phyloP scores from a whole-genome alignment of 1,140 invertebrate genomes.

The Bacillus rossius region DNA sequence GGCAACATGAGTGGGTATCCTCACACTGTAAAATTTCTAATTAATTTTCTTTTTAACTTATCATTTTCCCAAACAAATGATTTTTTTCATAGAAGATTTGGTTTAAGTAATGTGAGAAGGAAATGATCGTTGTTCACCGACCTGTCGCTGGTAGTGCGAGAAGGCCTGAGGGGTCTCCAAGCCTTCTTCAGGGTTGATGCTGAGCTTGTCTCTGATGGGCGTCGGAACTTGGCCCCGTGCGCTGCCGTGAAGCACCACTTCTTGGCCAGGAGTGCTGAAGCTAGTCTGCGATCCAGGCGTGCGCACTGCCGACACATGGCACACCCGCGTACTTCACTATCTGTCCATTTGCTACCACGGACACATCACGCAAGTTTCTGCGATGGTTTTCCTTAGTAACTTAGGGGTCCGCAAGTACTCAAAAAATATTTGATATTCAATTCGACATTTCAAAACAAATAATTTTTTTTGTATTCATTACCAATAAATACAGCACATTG shows the following conservation, averaged over 20 bases:
- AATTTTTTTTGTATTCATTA: too few relatives aligned
- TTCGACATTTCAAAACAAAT: too few relatives aligned
- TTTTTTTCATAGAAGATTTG: neutral
- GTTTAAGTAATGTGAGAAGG: neutral
- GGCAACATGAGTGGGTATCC: too few relatives aligned
- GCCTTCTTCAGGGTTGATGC: constrained; percentile 85
- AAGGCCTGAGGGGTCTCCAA: constrained; percentile 56
- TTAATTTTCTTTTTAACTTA: neutral
- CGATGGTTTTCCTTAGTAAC: too few relatives aligned
- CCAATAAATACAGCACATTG: neutral
- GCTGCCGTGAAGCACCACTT: constrained; percentile 4
- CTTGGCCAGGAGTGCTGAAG: constrained; percentile 41
- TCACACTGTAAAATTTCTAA: neutral
- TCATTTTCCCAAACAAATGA: neutral
- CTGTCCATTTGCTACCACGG: too few relatives aligned
- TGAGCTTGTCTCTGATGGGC: constrained; percentile 88
- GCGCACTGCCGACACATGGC: constrained; percentile 16
- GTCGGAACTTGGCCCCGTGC: constrained; percentile 43
- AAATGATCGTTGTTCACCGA: too few relatives aligned
- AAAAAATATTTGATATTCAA: too few relatives aligned
- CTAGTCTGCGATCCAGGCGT: constrained; percentile 3
- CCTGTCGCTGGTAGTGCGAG: constrained; percentile 59
- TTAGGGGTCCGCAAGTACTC: too few relatives aligned
- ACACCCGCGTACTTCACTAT: constrained; percentile 9
- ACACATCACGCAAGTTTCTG: too few relatives aligned